A percentile compares a stretch with the other conserved stretches of the same genome.
These are phyloP conservation scores for Coregonus ussuriensis DNA, from an alignment of 2,797 vertebrate species.

Conservation along the genomic window DNA sequence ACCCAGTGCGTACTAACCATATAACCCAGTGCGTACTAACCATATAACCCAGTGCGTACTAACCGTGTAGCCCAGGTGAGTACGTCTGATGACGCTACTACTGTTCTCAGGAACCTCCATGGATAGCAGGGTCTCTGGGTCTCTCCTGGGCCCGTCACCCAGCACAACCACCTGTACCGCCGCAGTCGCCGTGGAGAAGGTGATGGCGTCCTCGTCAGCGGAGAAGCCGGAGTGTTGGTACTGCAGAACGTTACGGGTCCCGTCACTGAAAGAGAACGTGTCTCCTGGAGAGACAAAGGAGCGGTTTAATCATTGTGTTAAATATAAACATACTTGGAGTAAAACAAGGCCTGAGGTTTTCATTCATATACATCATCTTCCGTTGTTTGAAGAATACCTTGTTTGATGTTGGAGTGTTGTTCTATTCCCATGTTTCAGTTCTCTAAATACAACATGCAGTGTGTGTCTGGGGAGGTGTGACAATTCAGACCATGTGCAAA, in stretches of 20 bases:
- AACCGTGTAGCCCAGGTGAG: slow-evolving; percentile 88
- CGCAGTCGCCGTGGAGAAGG: slow-evolving; percentile 75
- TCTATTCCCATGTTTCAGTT: too few species aligned
- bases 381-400: too few species aligned
- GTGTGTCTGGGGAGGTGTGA: too few species aligned
- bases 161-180: slow-evolving; percentile 82
- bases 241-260: slow-evolving; percentile 81
- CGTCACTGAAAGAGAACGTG: slow-evolving; percentile 86
- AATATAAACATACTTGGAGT: too few species aligned
- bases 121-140: slow-evolving; percentile 74
- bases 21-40: too few species aligned
- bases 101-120: slow-evolving; percentile 83
- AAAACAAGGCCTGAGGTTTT: too few species aligned
- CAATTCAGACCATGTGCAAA: too few species aligned
- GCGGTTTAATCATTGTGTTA: too few species aligned
- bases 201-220: slow-evolving; percentile 81
- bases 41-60: slow-evolving; percentile 43
- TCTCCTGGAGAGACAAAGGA: slow-evolving; percentile 76
- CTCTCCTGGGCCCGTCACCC: slow-evolving; percentile 72
- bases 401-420: too few species aligned
- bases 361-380: too few species aligned
- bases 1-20: too few species aligned
- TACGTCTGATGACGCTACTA: slow-evolving; percentile 79
- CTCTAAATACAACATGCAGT: too few species aligned
- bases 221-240: slow-evolving; percentile 85